Evolutionary conservation across 2,113 vertebrate species (phyloP), one percentile per base, ranked within the genome.

Genomic region (Austrofundulus limnaeus): DNA sequence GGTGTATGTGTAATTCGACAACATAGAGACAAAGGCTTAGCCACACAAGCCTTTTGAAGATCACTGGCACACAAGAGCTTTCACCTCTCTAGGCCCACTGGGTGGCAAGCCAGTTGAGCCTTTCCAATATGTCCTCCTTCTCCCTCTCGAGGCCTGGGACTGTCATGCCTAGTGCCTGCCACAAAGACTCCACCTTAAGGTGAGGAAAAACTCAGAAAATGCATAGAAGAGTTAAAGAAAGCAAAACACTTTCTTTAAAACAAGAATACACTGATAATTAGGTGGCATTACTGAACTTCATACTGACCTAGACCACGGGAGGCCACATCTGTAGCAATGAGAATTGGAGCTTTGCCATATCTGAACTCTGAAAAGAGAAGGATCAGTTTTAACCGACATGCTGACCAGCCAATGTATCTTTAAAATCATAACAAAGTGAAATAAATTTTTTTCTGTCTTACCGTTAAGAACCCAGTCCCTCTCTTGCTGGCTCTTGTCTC

Each of bases 131-230:
- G 95, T 96, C 95, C 95, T 98, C 95, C 95, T 94, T 96, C 95
- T 95, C 96, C 95, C 95, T 92, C 91, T 97, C 94, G 95, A 95
- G 95, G 97, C 96, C 96, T 98, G 95, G 94, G 94, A 95, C 94
- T 90, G 96, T 98, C 97, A 99, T 99, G 97, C 97, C 97, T 98
- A 99, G 97, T 94, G 95, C 96, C 96, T 98, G 97, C 96, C 97
- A 97, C 96, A 98, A 96, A 98, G 96, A 98, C 96, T 96, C 93
- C 96, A 98, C 97, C 97, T 98, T 99, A 95, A 98, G 96, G 95
- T 97, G 94, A 98, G 96, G 61, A 96, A 94, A 94, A 98, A 96
- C 96, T 97, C 94, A 96, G 95, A 97, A 94, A 98, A 98, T 92
- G 94, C 94, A 93, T 84, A 96, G 93, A 97, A 91, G 96, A 94